Evolutionary conservation across 2,888 invertebrate species (phyloP).

Genomic region (Drepana falcataria): DNA sequence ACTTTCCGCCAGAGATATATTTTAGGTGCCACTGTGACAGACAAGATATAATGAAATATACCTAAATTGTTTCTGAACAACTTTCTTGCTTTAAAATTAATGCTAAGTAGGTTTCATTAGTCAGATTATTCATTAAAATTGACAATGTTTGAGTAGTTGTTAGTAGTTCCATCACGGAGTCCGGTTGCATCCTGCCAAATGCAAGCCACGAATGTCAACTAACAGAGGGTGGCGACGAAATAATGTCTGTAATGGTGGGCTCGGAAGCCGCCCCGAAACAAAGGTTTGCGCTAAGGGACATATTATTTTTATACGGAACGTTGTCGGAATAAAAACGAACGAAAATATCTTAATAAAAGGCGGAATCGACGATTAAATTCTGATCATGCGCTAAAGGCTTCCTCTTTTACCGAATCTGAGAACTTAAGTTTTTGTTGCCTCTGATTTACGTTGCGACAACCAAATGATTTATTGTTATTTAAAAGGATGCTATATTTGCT

Average conservation of each 20-base stretch:
- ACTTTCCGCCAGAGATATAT: no score
- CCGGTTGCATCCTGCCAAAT: slow-evolving; percentile 71
- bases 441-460: slow-evolving; percentile 49
- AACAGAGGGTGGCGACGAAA: slow-evolving; percentile 57
- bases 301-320: slow-evolving; percentile 72
- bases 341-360: slow-evolving; percentile 71
- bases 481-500: slow-evolving; percentile 49
- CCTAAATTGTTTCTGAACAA: no score
- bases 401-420: slow-evolving; percentile 52
- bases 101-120: no score
- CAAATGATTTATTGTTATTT: slow-evolving; percentile 57
- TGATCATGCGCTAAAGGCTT: slow-evolving; percentile 64
- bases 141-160: neutral
- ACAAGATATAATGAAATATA: no score
- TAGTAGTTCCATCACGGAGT: slow-evolving; percentile 66
- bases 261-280: slow-evolving; percentile 57
- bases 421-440: slow-evolving; percentile 49
- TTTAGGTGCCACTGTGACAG: no score
- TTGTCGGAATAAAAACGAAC: slow-evolving; percentile 60
- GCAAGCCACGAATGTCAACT: slow-evolving; percentile 69
- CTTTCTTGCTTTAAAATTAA: no score
- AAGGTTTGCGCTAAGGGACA: slow-evolving; percentile 68
- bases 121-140: neutral
- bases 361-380: slow-evolving; percentile 67
- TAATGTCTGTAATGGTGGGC: slow-evolving; percentile 51